Conservation (phyloP, 2,113 vertebrate genomes). For the Rhinolophus ferrumequinum region DNA sequence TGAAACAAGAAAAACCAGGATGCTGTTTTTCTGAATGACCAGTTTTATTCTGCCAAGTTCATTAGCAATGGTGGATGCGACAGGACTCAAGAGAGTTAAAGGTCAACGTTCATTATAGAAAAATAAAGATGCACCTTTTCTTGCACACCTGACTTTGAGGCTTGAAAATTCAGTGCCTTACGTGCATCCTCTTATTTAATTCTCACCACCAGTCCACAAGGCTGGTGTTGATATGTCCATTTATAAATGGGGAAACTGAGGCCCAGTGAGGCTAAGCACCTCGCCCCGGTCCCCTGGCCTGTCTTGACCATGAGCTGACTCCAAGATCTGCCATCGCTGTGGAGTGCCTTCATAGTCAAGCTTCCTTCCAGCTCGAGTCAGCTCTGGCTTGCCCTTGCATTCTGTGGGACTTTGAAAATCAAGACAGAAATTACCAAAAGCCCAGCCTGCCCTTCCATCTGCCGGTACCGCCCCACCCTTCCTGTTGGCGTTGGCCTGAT, state of each 20-base stretch:
- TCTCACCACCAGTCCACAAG: not conserved
- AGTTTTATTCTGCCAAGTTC: not conserved
- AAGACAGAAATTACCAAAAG: not conserved
- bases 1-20: not conserved
- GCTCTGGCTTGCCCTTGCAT: not conserved
- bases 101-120: not conserved
- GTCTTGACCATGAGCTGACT: not conserved
- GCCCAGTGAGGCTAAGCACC: not conserved
- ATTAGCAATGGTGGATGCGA: not conserved
- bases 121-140: not conserved
- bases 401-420: not conserved
- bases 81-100: not conserved
- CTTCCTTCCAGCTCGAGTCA: not conserved
- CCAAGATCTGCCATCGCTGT: not conserved
- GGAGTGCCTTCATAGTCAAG: accelerated
- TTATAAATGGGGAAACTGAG: not conserved
- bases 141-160: not conserved
- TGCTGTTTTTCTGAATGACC: not conserved
- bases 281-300: accelerated
- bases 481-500: not conserved
- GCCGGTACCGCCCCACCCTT: not conserved
- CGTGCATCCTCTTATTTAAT: not conserved
- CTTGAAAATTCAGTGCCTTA: not conserved
- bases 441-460: not conserved
- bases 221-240: not conserved